A percentile compares a stretch with the other conserved stretches of the same genome.
These are phyloP conservation scores for Stegastes partitus DNA, from an alignment of 2,113 vertebrate species.

Conservation along the genomic window DNA sequence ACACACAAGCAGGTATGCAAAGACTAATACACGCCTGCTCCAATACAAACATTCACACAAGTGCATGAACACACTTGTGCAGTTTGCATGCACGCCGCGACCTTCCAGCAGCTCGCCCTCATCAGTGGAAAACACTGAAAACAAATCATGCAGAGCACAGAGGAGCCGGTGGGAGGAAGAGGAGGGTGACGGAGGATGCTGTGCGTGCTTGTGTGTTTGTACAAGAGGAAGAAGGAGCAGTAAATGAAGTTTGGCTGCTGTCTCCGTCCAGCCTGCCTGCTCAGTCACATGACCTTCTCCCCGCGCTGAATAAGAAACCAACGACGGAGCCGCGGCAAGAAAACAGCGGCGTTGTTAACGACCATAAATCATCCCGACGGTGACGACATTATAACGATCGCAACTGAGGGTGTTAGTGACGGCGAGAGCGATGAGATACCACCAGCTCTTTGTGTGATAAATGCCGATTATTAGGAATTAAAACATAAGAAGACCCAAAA, in stretches of 20 bases:
- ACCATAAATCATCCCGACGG: constrained; percentile 25
- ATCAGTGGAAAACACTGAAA: constrained; percentile 41
- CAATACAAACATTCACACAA: too few relatives aligned
- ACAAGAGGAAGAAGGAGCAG: neutral
- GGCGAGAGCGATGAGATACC: neutral
- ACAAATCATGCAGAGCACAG: constrained; percentile 29
- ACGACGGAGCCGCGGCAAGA: neutral
- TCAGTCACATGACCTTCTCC: constrained; percentile 42
- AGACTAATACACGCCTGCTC: too few relatives aligned
- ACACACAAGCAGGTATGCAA: neutral
- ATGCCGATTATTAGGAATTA: neutral
- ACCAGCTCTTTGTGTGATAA: neutral
- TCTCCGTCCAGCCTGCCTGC: constrained; percentile 20
- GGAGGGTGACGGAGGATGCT: constrained; percentile 9
- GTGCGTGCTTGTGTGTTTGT: neutral
- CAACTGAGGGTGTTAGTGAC: constrained; percentile 11
- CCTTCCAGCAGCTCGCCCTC: constrained; percentile 27
- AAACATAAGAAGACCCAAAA: too few relatives aligned
- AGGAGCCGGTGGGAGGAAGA: neutral
- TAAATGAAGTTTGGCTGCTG: constrained; percentile 40
- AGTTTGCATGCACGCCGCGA: constrained; percentile 18
- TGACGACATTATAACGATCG: constrained; percentile 44
- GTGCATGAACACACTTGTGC: constrained; percentile 2
- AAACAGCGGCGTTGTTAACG: constrained; percentile 12
- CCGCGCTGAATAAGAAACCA: neutral